Evolutionary conservation across 2,888 invertebrate species (phyloP).

Genomic region (Drosophila borealis): DNA sequence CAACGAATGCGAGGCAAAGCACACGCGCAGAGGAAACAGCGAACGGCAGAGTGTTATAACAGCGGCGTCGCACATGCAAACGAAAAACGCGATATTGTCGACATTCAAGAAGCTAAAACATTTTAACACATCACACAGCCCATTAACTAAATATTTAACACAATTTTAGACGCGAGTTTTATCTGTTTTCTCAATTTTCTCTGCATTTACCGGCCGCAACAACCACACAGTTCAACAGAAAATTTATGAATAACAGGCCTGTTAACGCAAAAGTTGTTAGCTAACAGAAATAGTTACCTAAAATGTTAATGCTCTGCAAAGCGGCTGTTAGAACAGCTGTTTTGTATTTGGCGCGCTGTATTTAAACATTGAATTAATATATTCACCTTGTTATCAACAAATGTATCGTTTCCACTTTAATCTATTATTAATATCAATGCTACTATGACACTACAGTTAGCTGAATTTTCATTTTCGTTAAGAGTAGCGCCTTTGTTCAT

Average conservation of each 20-base stretch:
- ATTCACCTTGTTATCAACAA: neutral
- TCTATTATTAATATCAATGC: too few species aligned
- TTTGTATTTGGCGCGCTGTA: conserved; percentile 22
- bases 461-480: neutral
- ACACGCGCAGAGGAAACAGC: conserved; percentile 55
- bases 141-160: conserved; percentile 25
- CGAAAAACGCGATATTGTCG: conserved; percentile 22
- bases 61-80: conserved; percentile 44
- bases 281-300: conserved; percentile 37
- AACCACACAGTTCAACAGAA: conserved; percentile 61
- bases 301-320: conserved; percentile 35
- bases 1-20: conserved; percentile 47
- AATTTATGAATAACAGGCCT: conserved; percentile 60
- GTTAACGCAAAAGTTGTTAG: conserved; percentile 36
- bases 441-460: neutral
- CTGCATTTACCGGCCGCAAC: conserved; percentile 60
- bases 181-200: conserved; percentile 40
- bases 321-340: conserved; percentile 39
- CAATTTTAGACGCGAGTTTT: conserved; percentile 32
- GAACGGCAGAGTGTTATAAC: conserved; percentile 40
- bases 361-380: conserved; percentile 20
- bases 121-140: conserved; percentile 13
- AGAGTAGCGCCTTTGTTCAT: conserved; percentile 6
- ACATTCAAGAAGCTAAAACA: conserved; percentile 21
- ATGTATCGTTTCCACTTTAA: neutral